phyloP scores from a whole-genome alignment of 2,888 invertebrate species.

The Malthinus seriepunctatus region DNA sequence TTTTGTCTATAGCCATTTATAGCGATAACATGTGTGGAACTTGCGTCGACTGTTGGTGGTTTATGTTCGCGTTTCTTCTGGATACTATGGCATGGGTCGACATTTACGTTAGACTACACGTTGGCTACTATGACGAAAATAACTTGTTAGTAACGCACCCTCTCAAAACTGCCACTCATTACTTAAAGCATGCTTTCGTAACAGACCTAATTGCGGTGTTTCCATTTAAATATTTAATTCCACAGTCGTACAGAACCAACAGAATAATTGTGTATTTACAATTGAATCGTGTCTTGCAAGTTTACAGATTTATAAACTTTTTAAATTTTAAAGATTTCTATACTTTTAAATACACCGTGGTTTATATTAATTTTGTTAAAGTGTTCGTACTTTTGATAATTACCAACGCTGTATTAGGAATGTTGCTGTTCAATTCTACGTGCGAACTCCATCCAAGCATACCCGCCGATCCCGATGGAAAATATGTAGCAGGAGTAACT shows the following conservation, averaged over 20 bases:
- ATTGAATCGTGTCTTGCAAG: conserved; percentile 20
- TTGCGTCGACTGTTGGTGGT: conserved; percentile 9
- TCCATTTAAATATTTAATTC: conserved; percentile 18
- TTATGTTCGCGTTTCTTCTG: conserved; percentile 9
- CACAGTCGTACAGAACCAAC: neutral
- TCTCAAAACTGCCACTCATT: conserved; percentile 28
- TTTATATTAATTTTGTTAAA: neutral
- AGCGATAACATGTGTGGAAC: conserved; percentile 2
- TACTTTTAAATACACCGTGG: neutral
- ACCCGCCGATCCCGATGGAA: neutral
- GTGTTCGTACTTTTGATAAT: conserved; percentile 16
- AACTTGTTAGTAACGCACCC: conserved; percentile 34
- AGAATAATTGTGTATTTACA: neutral
- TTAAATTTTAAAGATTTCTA: conserved; percentile 1
- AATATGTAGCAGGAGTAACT: conserved; percentile 1
- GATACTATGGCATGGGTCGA: conserved; percentile 28
- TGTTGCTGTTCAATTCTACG: conserved; percentile 1
- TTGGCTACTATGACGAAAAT: conserved; percentile 32
- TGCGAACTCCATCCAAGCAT: conserved; percentile 12
- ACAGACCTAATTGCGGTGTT: conserved; percentile 26
- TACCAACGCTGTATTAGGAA: conserved; percentile 10
- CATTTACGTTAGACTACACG: conserved; percentile 33
- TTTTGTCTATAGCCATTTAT: conserved; percentile 15
- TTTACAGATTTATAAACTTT: conserved; percentile 27
- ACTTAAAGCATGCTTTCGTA: conserved; percentile 26